These are phyloP conservation scores for Ahaetulla prasina DNA, from an alignment of 2,113 vertebrate genomes.

Conservation along the genomic window DNA sequence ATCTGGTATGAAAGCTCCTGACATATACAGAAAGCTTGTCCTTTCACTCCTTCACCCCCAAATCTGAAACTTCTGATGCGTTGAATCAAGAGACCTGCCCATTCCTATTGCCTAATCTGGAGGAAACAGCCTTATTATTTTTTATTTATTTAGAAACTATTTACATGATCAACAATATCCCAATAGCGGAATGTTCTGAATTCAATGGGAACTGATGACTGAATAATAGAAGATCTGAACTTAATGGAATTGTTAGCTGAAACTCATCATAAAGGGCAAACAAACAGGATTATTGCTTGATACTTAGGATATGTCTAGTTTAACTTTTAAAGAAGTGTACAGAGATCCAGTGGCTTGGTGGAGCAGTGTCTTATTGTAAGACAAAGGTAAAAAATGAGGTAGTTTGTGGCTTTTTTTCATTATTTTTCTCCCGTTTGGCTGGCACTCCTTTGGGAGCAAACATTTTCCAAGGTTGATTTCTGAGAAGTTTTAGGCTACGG, in stretches of 20 bases:
- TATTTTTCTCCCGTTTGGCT: neutral
- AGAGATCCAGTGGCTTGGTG: neutral
- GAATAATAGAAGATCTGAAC: neutral
- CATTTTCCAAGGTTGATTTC: neutral
- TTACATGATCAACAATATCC: neutral
- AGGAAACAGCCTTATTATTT: neutral
- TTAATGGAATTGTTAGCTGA: neutral
- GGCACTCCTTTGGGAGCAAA: neutral
- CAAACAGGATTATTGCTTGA: constrained; percentile 2
- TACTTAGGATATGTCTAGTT: neutral
- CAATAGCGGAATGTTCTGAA: neutral
- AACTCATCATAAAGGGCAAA: constrained; percentile 29
- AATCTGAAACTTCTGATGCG: neutral
- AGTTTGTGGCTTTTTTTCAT: neutral
- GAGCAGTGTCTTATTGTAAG: neutral
- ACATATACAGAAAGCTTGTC: neutral
- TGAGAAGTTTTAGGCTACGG: neutral
- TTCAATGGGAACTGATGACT: neutral
- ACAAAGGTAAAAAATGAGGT: constrained; percentile 23
- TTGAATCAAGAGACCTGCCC: neutral
- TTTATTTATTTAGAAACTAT: neutral
- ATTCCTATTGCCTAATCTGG: neutral
- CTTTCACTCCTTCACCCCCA: too few relatives aligned
- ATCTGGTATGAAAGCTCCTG: neutral
- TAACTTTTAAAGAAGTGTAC: neutral